Percentiles rank a stretch among this genome's conserved stretches.
Evolutionary conservation across 2,113 vertebrate genomes (phyloP).

Genomic region (Alexandromys fortis): DNA sequence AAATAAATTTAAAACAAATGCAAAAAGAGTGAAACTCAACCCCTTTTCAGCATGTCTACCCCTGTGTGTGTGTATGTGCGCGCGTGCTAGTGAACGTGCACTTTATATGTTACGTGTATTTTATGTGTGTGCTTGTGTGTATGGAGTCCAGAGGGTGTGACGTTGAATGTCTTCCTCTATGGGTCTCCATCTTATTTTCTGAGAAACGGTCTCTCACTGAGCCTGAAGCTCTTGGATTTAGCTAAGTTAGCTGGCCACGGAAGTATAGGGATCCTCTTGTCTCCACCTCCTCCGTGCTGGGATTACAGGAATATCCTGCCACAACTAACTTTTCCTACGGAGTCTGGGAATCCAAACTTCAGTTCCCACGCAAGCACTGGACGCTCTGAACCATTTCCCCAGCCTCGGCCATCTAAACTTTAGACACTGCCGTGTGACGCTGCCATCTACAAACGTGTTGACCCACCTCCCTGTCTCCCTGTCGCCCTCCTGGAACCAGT

Average conservation of each 20-base stretch:
- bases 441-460: background rate
- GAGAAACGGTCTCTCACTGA: background rate
- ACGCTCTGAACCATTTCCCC: background rate
- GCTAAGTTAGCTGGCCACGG: too few species aligned
- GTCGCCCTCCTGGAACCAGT: background rate
- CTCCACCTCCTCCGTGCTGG: background rate
- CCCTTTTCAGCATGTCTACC: background rate
- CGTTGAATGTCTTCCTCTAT: background rate
- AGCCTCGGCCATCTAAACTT: background rate
- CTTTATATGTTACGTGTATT: background rate
- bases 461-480: background rate
- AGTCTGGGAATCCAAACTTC: background rate
- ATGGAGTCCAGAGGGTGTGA: background rate
- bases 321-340: background rate
- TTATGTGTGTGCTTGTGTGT: background rate
- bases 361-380: too few species aligned
- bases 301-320: background rate
- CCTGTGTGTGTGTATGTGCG: background rate
- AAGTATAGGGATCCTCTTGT: background rate
- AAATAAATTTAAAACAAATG: too few species aligned
- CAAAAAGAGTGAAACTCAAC: too few species aligned
- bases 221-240: background rate
- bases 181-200: background rate
- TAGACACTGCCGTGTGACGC: background rate
- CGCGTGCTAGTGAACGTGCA: background rate